A percentile compares a stretch with the other conserved stretches of the same genome.
Evolutionary conservation across 2,797 vertebrate species (phyloP).

Genomic region (Scleropages formosus): DNA sequence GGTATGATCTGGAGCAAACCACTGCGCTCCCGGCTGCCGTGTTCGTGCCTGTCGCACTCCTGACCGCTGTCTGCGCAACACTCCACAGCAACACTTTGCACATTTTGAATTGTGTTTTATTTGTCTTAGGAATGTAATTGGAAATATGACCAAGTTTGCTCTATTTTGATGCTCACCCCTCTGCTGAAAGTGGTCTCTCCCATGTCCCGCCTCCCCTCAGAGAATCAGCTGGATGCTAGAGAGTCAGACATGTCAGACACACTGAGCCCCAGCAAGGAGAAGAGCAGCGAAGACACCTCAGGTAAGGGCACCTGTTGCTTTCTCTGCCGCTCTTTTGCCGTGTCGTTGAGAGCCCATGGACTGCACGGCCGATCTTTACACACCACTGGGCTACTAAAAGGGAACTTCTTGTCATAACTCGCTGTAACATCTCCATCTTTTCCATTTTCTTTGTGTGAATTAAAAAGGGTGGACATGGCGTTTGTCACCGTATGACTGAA

Average conservation of each 20-base stretch:
- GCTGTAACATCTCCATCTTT: too few relatives aligned
- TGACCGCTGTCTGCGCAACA: background rate
- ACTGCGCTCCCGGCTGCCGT: background rate
- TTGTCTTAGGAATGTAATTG: background rate
- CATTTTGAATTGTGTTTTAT: too few relatives aligned
- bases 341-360: too few relatives aligned
- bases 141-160: background rate
- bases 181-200: slow-evolving; percentile 48
- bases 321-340: too few relatives aligned
- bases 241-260: slow-evolving; percentile 97
- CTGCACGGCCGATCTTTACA: too few relatives aligned
- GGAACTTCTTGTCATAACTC: too few relatives aligned
- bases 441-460: slow-evolving; percentile 3
- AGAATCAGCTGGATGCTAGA: slow-evolving; percentile 86
- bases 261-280: slow-evolving; percentile 95
- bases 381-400: too few relatives aligned
- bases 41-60: too few relatives aligned
- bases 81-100: background rate
- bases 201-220: slow-evolving; percentile 64
- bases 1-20: slow-evolving; percentile 23
- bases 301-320: slow-evolving; percentile 61
- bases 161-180: slow-evolving; percentile 15
- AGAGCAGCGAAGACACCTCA: slow-evolving; percentile 96
- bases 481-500: too few relatives aligned
- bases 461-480: background rate